A percentile compares a stretch with the other conserved stretches of the same genome.
phyloP scores from a whole-genome alignment of 37 sponge, comb jelly and placozoan genomes.

The Chondrosia reniformis region DNA sequence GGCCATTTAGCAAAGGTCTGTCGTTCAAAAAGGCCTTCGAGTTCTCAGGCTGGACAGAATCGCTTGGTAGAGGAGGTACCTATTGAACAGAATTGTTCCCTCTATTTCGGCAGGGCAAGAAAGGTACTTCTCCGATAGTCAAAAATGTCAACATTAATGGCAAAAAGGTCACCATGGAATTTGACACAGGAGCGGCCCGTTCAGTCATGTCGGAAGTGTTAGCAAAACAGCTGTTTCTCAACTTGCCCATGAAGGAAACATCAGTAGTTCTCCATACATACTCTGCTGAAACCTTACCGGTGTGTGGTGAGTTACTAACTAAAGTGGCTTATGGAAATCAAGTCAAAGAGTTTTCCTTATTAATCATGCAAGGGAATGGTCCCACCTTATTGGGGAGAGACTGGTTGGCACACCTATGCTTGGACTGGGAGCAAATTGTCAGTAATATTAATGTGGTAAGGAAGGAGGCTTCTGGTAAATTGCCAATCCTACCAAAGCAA shows the following conservation, averaged over 20 bases:
- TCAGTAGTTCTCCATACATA: background rate
- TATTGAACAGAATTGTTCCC: background rate
- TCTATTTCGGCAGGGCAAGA: background rate
- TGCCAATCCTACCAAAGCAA: background rate
- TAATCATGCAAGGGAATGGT: background rate
- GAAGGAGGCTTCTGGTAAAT: background rate
- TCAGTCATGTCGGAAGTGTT: conserved; percentile 1
- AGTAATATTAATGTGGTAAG: too few relatives aligned
- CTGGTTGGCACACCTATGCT: background rate
- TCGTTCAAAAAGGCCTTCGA: background rate
- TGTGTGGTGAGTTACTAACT: background rate
- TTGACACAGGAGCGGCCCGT: background rate
- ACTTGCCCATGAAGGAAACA: background rate
- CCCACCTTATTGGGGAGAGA: background rate
- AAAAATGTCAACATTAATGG: background rate
- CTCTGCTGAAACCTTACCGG: background rate
- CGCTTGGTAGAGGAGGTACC: background rate
- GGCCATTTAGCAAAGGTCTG: conserved; percentile 2
- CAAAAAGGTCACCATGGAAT: background rate
- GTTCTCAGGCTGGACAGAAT: background rate
- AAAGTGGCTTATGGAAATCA: background rate
- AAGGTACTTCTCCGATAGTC: background rate
- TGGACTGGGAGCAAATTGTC: background rate
- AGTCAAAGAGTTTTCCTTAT: background rate
- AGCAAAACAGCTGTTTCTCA: background rate